Evolutionary conservation across 2,888 invertebrate species (phyloP), one percentile per base, ranked within the genome.

Genomic region (Agonum fuliginosum): DNA sequence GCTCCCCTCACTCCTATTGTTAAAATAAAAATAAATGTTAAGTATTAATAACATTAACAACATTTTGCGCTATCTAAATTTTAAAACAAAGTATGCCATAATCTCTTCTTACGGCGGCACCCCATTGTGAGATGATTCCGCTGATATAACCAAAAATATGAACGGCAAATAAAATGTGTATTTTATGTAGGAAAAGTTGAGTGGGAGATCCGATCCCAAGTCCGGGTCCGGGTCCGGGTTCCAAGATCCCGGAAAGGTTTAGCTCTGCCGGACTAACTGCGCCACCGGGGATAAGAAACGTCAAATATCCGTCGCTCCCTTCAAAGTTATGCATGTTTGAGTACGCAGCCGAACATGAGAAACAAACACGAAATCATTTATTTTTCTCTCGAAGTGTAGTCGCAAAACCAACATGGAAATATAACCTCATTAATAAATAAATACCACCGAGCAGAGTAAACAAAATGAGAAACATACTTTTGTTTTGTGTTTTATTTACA

Each of bases 311-410:
- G 22, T 20, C 48, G n/a, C 24, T n/a, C 8, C 34, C 17, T 27
- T 30, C 30, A 17, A 30, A 62, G 58, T 62, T 62, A 62, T 62
- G 58, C 30, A 62, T 62, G 58, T 27, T 27, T 14, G 58, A 62
- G 17, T 62, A 62, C 12, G 27, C 58, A n/a, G n/a, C 37, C 37
- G 37, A 37, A 37, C 37, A 37, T 37, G 37, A 48, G 27, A 24
- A 54, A 54, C 54, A 54, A 54, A 54, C 22, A 54, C 20, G 10
- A 54, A 54, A 54, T 54, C 54, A 62, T 62, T 62, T 30, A 62
- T 62, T 62, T 58, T 62, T 30, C 30, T 22, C n/a, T n/a, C n/a
- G n/a, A n/a, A n/a, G n/a, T n/a, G 30, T 30, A 8, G 30, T n/a
- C 58, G 1, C 58, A 62, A 3, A 62, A 27, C 17, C 34, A 22